Conservation (phyloP, 2,888 invertebrate genomes). For the Boloria selene region DNA sequence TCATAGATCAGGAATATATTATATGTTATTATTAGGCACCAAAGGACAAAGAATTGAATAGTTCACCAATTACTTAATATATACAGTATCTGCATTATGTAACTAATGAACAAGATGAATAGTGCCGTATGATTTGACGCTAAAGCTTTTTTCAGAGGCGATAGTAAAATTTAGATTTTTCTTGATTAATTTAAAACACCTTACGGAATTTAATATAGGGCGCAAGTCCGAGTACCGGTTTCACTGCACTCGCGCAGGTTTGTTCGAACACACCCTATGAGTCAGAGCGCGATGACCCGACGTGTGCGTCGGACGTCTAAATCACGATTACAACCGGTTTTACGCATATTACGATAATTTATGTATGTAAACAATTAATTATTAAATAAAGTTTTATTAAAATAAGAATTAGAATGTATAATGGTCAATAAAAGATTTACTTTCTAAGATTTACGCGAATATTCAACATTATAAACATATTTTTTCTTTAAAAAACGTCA, state of each 20-base stretch:
- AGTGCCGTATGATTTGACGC: not conserved
- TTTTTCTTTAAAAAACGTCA: no score
- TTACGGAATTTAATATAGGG: slow-evolving; percentile 29
- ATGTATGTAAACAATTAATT: slow-evolving; percentile 21
- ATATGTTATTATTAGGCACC: no score
- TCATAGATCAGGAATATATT: no score
- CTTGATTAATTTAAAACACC: slow-evolving; percentile 21
- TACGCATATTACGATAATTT: slow-evolving; percentile 43
- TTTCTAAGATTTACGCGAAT: no score
- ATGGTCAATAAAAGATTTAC: not conserved
- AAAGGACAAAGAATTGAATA: no score
- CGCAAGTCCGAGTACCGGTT: slow-evolving; percentile 29
- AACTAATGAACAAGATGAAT: not conserved
- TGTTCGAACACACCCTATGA: slow-evolving; percentile 48
- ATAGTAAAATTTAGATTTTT: slow-evolving; percentile 2
- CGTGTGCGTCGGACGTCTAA: slow-evolving; percentile 52
- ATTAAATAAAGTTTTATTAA: slow-evolving; percentile 8
- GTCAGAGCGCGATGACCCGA: slow-evolving; percentile 72
- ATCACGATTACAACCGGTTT: slow-evolving; percentile 57
- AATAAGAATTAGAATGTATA: not conserved
- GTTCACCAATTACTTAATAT: no score
- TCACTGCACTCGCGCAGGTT: slow-evolving; percentile 48
- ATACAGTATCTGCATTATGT: no score
- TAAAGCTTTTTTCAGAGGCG: slow-evolving; percentile 4
- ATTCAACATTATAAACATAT: no score